A percentile compares a stretch with the other conserved stretches of the same genome.
Conservation (phyloP, 2,113 vertebrate genomes). For the Oncorhynchus tshawytscha region DNA sequence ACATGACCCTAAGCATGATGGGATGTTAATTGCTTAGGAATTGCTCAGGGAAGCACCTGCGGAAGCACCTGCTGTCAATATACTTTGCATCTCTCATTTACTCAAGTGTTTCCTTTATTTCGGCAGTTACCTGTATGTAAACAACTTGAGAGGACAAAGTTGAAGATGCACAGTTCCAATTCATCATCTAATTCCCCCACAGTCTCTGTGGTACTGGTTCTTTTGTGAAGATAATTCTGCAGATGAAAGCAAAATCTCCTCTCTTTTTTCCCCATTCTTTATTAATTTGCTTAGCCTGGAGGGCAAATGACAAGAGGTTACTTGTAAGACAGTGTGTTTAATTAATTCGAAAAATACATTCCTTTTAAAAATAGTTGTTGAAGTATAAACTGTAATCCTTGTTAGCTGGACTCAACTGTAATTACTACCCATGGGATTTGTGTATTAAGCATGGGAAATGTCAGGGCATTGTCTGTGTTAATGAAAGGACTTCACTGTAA, state of each 20-base stretch:
- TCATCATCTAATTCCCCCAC: background rate
- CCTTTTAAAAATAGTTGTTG: slow-evolving; percentile 94
- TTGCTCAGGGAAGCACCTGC: too few relatives aligned
- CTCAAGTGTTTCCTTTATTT: background rate
- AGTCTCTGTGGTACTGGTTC: slow-evolving; percentile 29
- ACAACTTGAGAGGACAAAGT: slow-evolving; percentile 45
- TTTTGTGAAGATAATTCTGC: slow-evolving; percentile 32
- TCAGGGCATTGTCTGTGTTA: slow-evolving; percentile 86
- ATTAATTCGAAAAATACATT: slow-evolving; percentile 94
- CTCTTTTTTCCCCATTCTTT: slow-evolving; percentile 45
- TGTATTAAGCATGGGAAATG: slow-evolving; percentile 88
- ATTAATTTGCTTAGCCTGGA: slow-evolving; percentile 83
- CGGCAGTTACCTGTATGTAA: background rate
- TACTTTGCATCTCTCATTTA: background rate
- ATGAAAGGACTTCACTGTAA: slow-evolving; percentile 80
- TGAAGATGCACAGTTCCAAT: slow-evolving; percentile 7
- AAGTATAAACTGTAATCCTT: slow-evolving; percentile 82
- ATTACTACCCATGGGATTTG: slow-evolving; percentile 89
- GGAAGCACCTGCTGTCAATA: too few relatives aligned
- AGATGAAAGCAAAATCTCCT: slow-evolving; percentile 47
- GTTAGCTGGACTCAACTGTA: slow-evolving; percentile 88
- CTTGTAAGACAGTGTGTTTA: slow-evolving; percentile 87
- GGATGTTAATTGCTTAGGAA: too few relatives aligned
- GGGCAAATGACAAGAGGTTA: slow-evolving; percentile 90
- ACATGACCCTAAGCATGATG: too few relatives aligned